These are phyloP conservation scores for Cygnus buccinator DNA, from an alignment of 2,113 vertebrate species.

Conservation along the genomic window DNA sequence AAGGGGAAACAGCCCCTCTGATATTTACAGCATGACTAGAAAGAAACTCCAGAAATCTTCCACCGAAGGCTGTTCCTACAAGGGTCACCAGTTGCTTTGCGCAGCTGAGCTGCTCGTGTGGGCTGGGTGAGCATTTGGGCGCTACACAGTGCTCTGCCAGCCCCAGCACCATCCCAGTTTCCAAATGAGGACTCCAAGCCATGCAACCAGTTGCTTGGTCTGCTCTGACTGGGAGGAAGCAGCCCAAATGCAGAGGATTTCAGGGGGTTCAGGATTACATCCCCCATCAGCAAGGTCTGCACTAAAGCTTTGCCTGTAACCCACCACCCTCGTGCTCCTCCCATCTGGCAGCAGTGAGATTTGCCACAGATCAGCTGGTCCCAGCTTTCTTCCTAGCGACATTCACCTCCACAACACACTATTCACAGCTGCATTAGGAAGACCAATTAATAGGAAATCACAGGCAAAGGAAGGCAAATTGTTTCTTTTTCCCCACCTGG, in stretches of 20 bases:
- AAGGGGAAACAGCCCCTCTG: not conserved
- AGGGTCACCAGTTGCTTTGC: not conserved
- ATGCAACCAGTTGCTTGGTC: not conserved
- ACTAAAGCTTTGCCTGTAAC: not conserved
- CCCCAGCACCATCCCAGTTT: not conserved
- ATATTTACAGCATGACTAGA: constrained; percentile 11
- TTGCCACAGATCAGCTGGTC: accelerated
- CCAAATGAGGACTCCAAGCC: not conserved
- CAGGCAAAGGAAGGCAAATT: not conserved
- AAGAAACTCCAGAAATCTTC: not conserved
- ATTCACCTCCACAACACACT: not conserved
- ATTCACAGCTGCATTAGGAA: not conserved
- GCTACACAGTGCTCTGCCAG: accelerated
- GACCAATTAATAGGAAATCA: not conserved
- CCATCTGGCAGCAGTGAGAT: not conserved
- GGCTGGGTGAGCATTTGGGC: not conserved
- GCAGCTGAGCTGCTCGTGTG: not conserved
- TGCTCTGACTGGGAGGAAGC: not conserved
- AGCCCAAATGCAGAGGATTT: not conserved
- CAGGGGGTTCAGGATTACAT: not conserved
- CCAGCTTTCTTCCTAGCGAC: not conserved
- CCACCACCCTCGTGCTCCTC: accelerated
- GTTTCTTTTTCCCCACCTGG: not conserved
- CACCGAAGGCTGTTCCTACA: not conserved
- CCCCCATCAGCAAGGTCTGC: not conserved